phyloP scores from a whole-genome alignment of 2,888 invertebrate genomes.

The Lypha dubia region DNA sequence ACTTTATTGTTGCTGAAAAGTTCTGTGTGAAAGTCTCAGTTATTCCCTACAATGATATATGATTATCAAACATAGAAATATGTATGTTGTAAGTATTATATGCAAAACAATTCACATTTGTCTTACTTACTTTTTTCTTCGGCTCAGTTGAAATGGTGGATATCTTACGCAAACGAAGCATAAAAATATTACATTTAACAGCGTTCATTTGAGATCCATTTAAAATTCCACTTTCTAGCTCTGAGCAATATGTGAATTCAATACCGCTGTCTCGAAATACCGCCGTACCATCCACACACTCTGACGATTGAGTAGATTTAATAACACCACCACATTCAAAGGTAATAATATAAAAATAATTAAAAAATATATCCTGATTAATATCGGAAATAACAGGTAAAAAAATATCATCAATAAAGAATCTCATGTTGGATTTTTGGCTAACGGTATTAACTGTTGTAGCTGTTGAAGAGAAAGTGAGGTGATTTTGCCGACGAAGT shows the following conservation, averaged over 20 bases:
- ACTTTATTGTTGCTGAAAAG: constrained; percentile 66
- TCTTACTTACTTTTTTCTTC: constrained; percentile 51
- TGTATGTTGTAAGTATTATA: neutral
- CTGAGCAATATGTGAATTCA: constrained; percentile 76
- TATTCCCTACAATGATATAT: constrained; percentile 56
- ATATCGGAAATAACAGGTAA: constrained; percentile 78
- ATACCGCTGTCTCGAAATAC: constrained; percentile 81
- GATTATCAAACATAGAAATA: too few species aligned
- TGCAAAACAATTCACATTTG: neutral
- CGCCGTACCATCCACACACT: constrained; percentile 78
- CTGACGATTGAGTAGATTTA: constrained; percentile 81
- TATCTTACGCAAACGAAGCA: constrained; percentile 83
- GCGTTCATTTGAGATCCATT: constrained; percentile 82
- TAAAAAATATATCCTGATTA: constrained; percentile 81
- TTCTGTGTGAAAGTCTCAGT: constrained; percentile 18
- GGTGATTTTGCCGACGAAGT: constrained; percentile 73
- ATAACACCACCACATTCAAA: constrained; percentile 80
- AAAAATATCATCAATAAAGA: constrained; percentile 78
- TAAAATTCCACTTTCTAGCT: constrained; percentile 23
- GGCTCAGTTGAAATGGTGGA: constrained; percentile 77
- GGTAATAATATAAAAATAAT: constrained; percentile 82
- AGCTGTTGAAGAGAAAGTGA: neutral
- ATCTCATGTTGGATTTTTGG: constrained; percentile 59
- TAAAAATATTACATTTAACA: constrained; percentile 84
- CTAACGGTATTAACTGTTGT: constrained; percentile 6